Percentiles rank a stretch among this genome's conserved stretches.
Evolutionary conservation across 2,113 vertebrate species (phyloP).

Genomic region (Microtus ochrogaster): DNA sequence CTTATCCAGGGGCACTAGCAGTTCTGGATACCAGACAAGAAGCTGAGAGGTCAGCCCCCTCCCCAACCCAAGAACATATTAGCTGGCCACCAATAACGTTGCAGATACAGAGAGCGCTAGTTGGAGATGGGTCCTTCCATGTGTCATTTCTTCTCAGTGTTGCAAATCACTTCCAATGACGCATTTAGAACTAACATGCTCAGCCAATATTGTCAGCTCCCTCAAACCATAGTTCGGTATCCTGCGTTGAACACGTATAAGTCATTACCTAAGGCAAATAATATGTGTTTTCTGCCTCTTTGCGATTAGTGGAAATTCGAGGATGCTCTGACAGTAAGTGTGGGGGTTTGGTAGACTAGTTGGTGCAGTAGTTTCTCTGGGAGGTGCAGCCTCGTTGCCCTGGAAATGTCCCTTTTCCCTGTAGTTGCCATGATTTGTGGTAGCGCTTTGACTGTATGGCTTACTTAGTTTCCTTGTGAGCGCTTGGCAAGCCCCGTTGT

Average conservation of each 20-base stretch:
- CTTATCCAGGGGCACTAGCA: background rate
- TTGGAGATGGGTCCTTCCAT: background rate
- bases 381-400: background rate
- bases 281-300: conserved; percentile 72
- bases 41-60: background rate
- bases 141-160: background rate
- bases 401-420: background rate
- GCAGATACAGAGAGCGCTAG: background rate
- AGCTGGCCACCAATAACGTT: background rate
- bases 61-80: background rate
- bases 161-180: background rate
- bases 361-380: background rate
- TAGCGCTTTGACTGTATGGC: conserved; percentile 48
- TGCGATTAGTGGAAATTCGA: conserved; percentile 67
- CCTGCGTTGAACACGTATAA: background rate
- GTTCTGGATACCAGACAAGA: background rate
- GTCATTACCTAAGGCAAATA: conserved; percentile 58
- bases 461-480: conserved; percentile 60
- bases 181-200: background rate
- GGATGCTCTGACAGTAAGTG: conserved; percentile 76
- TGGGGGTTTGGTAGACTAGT: conserved; percentile 33
- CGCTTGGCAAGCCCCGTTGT: conserved; percentile 49
- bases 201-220: background rate
- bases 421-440: conserved; percentile 22
- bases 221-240: background rate